phyloP scores from a whole-genome alignment of 1,140 invertebrate species.

The Lysiphlebus fabarum region DNA sequence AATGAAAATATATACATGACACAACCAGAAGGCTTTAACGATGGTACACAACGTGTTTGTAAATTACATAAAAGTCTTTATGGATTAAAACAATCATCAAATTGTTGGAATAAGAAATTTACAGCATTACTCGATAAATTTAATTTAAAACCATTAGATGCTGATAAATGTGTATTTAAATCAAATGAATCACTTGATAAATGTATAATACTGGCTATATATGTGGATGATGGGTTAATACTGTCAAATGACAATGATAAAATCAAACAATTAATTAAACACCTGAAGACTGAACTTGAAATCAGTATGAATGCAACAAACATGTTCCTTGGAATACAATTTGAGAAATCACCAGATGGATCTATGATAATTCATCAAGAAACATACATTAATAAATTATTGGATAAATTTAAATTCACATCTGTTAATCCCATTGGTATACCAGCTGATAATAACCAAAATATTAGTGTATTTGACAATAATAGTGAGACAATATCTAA shows the following conservation, averaged over 20 bases:
- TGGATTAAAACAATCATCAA: slow-evolving; percentile 41
- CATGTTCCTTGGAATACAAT: slow-evolving; percentile 30
- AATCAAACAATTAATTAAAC: slow-evolving; percentile 21
- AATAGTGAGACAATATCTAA: slow-evolving; percentile 36
- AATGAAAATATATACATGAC: slow-evolving; percentile 42
- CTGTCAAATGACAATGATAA: slow-evolving; percentile 6
- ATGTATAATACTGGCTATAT: slow-evolving; percentile 26
- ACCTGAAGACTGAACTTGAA: slow-evolving; percentile 26
- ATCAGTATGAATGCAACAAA: slow-evolving; percentile 21
- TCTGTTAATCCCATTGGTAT: slow-evolving; percentile 12
- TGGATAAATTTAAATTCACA: slow-evolving; percentile 18
- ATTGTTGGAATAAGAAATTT: slow-evolving; percentile 43
- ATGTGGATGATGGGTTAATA: slow-evolving; percentile 26
- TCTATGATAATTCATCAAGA: slow-evolving; percentile 30
- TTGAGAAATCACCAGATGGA: slow-evolving; percentile 16
- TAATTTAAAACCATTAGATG: slow-evolving; percentile 22
- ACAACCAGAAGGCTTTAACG: slow-evolving; percentile 37
- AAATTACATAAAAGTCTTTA: slow-evolving; percentile 32
- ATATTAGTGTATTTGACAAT: slow-evolving; percentile 28
- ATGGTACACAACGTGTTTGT: slow-evolving; percentile 28
- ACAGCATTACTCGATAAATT: slow-evolving; percentile 12
- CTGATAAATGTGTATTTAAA: slow-evolving; percentile 19
- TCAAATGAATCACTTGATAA: slow-evolving; percentile 16
- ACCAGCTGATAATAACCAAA: slow-evolving; percentile 19
- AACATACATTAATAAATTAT: slow-evolving; percentile 29